Conservation (phyloP, 2,888 invertebrate species). For the Falcaria lacertinaria region DNA sequence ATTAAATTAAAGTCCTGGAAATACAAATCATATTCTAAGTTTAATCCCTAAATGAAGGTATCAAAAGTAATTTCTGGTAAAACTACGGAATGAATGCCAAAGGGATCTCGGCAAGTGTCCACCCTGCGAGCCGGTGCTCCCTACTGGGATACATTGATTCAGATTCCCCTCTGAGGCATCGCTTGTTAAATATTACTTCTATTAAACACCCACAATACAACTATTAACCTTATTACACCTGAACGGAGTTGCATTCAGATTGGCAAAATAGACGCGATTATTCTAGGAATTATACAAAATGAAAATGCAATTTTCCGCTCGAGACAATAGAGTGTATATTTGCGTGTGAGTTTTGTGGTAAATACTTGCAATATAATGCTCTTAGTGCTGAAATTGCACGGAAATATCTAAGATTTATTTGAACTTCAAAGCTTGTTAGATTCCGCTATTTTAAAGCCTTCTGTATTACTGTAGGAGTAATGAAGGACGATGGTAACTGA, state of each 20-base stretch:
- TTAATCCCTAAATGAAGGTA: neutral
- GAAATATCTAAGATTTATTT: slow-evolving; percentile 26
- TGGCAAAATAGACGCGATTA: neutral
- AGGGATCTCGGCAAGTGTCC: slow-evolving; percentile 23
- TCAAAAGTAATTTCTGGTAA: neutral
- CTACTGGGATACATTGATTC: slow-evolving; percentile 48
- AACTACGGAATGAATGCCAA: slow-evolving; percentile 16
- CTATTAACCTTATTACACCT: neutral
- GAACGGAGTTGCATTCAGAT: neutral
- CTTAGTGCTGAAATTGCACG: neutral
- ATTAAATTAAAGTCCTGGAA: too few species aligned
- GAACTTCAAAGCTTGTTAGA: neutral
- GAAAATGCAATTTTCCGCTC: slow-evolving; percentile 9
- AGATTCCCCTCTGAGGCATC: slow-evolving; percentile 31
- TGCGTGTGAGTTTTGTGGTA: neutral
- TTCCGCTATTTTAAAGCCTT: too few species aligned
- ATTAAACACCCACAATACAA: neutral
- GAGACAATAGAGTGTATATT: slow-evolving; percentile 9
- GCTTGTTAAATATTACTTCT: slow-evolving; percentile 15
- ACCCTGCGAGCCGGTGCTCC: neutral
- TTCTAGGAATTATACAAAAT: slow-evolving; percentile 10
- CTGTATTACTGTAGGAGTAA: too few species aligned
- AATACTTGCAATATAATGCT: neutral
- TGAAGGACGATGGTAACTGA: too few species aligned
- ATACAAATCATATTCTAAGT: neutral